A percentile compares a stretch with the other conserved stretches of the same genome.
These are phyloP conservation scores for Agonopterix alstromeriana DNA, from an alignment of 2,888 invertebrate genomes.

Conservation along the genomic window DNA sequence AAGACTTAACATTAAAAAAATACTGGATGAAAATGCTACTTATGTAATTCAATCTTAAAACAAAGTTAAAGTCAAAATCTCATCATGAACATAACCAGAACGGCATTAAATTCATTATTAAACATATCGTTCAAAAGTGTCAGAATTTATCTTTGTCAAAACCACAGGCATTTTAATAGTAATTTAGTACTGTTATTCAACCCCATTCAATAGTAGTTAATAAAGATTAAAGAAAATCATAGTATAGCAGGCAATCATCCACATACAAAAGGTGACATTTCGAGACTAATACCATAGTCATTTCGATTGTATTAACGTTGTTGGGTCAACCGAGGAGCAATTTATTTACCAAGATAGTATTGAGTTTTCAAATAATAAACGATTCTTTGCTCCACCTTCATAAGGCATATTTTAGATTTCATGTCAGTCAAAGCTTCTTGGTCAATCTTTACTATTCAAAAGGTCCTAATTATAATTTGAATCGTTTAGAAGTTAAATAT, in stretches of 20 bases:
- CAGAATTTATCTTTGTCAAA: conserved; percentile 41
- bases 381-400: neutral
- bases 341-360: conserved; percentile 13
- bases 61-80: too few relatives aligned
- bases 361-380: neutral
- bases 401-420: conserved; percentile 6
- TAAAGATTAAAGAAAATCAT: conserved; percentile 32
- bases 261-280: conserved; percentile 57
- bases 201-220: conserved; percentile 27
- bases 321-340: conserved; percentile 37
- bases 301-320: conserved; percentile 50
- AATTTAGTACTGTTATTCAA: conserved; percentile 16
- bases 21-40: too few relatives aligned
- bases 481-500: conserved; percentile 71
- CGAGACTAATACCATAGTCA: conserved; percentile 64
- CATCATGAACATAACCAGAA: too few relatives aligned
- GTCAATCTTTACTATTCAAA: conserved; percentile 43
- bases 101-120: neutral
- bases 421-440: conserved; percentile 4
- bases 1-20: too few relatives aligned
- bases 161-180: conserved; percentile 30
- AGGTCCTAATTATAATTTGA: conserved; percentile 71
- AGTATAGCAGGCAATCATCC: conserved; percentile 35
- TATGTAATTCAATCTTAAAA: too few relatives aligned
- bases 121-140: too few relatives aligned